These are phyloP conservation scores for Alentia gelatinosa DNA, from an alignment of 2,888 invertebrate genomes.

Conservation along the genomic window DNA sequence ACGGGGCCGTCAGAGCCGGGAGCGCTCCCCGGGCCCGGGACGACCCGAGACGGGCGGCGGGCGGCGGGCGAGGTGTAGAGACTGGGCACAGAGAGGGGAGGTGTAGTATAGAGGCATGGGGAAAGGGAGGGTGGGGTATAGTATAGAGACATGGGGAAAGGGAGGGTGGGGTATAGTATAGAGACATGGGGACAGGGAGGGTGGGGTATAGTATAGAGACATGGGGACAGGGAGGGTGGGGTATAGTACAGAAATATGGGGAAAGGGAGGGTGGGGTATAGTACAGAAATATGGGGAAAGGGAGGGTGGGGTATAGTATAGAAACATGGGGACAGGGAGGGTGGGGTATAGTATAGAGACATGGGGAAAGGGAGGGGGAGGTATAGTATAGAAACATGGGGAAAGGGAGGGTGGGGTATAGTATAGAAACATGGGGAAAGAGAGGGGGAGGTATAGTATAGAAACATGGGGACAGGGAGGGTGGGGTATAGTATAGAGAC, in stretches of 20 bases:
- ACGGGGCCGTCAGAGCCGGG: neutral
- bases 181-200: neutral
- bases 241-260: neutral
- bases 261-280: neutral
- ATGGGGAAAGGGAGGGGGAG: neutral
- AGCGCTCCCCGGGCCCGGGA: neutral
- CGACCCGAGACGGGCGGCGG: neutral
- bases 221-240: neutral
- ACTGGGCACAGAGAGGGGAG: neutral
- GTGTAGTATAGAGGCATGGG: neutral
- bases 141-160: neutral
- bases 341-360: neutral
- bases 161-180: neutral
- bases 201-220: neutral
- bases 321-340: neutral
- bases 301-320: too few species aligned
- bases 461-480: neutral
- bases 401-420: neutral
- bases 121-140: neutral
- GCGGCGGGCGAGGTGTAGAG: neutral
- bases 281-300: too few species aligned
- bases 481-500: neutral
- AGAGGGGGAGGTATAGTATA: neutral
- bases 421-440: neutral
- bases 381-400: too few species aligned